phyloP scores from a whole-genome alignment of 2,113 vertebrate genomes.

The Smithornis capensis region DNA sequence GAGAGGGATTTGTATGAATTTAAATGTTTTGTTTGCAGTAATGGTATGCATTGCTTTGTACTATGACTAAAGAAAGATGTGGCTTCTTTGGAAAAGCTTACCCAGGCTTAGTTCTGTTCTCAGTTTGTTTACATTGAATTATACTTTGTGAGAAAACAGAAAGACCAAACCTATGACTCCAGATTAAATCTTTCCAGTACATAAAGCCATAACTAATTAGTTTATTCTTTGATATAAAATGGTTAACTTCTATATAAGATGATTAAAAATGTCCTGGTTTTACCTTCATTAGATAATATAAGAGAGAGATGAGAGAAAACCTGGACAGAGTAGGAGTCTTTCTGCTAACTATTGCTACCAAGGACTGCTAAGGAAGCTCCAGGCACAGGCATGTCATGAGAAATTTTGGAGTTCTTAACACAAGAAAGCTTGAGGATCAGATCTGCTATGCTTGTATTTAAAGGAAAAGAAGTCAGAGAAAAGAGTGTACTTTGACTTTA shows the following conservation, averaged over 20 bases:
- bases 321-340: neutral
- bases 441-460: neutral
- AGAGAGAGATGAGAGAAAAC: neutral
- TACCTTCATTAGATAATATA: neutral
- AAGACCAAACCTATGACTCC: neutral
- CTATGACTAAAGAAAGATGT: neutral
- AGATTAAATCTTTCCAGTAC: neutral
- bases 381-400: neutral
- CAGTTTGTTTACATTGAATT: neutral
- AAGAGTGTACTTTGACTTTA: neutral
- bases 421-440: neutral
- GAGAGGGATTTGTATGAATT: neutral
- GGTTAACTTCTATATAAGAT: neutral
- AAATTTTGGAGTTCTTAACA: neutral
- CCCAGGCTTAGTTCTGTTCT: neutral
- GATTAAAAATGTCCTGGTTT: neutral
- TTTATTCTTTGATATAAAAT: neutral
- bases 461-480: neutral
- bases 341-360: neutral
- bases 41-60: accelerated
- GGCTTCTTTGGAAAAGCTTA: neutral
- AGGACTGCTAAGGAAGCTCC: neutral
- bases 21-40: neutral
- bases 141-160: neutral
- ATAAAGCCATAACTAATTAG: neutral